Conservation (phyloP, 2,113 vertebrate genomes). For the Haplochromis vanheusdeni region DNA sequence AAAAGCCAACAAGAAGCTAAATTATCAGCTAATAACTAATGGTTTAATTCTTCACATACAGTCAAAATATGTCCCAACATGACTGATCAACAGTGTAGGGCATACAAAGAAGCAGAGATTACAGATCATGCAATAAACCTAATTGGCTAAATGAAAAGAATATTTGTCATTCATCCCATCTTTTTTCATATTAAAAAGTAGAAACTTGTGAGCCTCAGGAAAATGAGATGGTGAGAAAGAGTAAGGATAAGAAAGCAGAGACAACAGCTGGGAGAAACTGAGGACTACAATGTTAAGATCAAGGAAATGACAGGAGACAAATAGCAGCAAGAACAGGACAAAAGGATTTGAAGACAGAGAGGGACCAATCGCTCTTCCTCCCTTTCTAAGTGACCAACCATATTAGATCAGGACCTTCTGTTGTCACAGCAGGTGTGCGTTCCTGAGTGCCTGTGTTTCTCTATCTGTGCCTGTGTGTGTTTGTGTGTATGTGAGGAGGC, state of each 20-base stretch:
- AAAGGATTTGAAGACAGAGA: conserved; percentile 47
- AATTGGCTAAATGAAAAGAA: background rate
- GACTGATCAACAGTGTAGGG: background rate
- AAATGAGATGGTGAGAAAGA: background rate
- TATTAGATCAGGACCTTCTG: conserved; percentile 70
- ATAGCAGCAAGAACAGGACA: conserved; percentile 43
- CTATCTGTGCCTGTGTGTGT: conserved; percentile 3
- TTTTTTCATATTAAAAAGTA: background rate
- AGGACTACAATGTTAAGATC: background rate
- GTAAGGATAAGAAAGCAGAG: background rate
- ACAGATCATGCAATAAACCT: background rate
- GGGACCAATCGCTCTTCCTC: conserved; percentile 58
- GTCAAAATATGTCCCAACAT: background rate
- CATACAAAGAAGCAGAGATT: background rate
- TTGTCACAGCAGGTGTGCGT: conserved; percentile 58
- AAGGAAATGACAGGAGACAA: conserved; percentile 43
- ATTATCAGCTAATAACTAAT: background rate
- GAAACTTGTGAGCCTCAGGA: background rate
- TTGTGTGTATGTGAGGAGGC: conserved; percentile 7
- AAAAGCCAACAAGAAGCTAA: background rate
- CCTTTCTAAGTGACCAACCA: conserved; percentile 59
- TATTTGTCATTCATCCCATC: background rate
- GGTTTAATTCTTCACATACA: background rate
- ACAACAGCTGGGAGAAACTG: conserved; percentile 5
- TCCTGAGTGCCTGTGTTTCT: conserved; percentile 41